Conservation (phyloP, 2,888 invertebrate genomes). For the Trilocha varians region DNA sequence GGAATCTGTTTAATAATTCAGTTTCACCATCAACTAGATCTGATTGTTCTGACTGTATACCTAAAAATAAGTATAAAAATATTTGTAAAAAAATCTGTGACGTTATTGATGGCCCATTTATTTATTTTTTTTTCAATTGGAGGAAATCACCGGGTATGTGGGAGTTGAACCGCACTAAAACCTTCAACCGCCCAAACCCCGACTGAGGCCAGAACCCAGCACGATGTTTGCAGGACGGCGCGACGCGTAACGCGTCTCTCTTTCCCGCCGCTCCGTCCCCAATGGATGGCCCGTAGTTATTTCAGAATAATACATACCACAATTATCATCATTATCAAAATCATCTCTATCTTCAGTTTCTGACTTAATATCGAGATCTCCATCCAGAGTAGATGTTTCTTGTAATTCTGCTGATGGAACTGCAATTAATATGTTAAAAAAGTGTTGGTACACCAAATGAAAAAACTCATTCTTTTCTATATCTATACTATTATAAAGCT, state of each 20-base stretch:
- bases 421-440: no score
- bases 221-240: no score
- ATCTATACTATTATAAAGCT: no score
- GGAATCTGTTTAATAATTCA: slow-evolving; percentile 13
- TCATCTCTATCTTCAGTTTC: background rate
- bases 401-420: no score
- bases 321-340: background rate
- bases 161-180: no score
- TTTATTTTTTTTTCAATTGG: background rate
- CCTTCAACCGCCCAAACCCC: no score
- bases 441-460: no score
- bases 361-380: background rate
- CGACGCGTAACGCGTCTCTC: no score
- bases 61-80: slow-evolving; percentile 3
- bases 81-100: background rate
- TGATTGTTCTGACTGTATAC: background rate
- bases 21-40: slow-evolving; percentile 13
- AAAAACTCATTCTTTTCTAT: no score
- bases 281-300: background rate
- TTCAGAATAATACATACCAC: background rate
- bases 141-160: no score
- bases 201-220: no score
- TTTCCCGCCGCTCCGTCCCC: background rate
- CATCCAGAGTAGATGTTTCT: no score
- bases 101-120: background rate